Base-by-base conservation (phyloP, 2,888 invertebrate species). In the Panzeria rudis region DNA sequence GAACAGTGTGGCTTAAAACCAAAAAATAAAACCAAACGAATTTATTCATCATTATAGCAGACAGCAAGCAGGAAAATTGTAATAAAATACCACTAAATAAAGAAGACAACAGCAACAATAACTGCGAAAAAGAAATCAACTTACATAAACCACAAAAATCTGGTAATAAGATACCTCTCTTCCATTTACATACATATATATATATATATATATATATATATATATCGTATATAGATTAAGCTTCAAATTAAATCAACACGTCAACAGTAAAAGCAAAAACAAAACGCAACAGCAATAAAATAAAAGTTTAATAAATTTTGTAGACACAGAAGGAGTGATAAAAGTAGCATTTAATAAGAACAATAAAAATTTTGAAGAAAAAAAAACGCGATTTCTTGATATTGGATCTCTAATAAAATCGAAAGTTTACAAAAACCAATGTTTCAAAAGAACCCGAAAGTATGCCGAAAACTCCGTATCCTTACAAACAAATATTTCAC, bases 101-200 rank as follows among this genome's bases (percentile, higher is more conserved):
- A 62, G 29, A 17, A 52, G 5, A 61, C 17, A 61, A 32, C 38
- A 44, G 38, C 32, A 41, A 61, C 13, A 25, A 75, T 9, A 62
- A 25, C 13, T 7, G 23, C 20, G n/a, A 23, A 4, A 25, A 52
- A 35, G 59, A 61, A 69, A 35, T 17, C 32, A 44, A 72, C 62
- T n/a, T 41, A 64, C 54, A 54, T 38, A 76, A 82, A 76, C 82
- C 82, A 64, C 82, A 82, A 56, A 64, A 71, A 71, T 82, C 69
- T 76, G 62, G 82, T 82, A 82, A 82, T 71, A 76, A 29, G 76
- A 82, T 73, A 80, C 50, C n/a, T 56, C 2, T n/a, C 47, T 2
- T 23, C n/a, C 59, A 73, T 76, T 62, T 71, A 50, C 47, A 76
- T 62, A n/a, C n/a, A n/a, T n/a, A n/a, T n/a, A n/a, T n/a, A n/a